Evolutionary conservation across 2,113 vertebrate species (phyloP), one percentile per base, ranked within the genome.

Genomic region (Poeciliopsis turrubarensis): DNA sequence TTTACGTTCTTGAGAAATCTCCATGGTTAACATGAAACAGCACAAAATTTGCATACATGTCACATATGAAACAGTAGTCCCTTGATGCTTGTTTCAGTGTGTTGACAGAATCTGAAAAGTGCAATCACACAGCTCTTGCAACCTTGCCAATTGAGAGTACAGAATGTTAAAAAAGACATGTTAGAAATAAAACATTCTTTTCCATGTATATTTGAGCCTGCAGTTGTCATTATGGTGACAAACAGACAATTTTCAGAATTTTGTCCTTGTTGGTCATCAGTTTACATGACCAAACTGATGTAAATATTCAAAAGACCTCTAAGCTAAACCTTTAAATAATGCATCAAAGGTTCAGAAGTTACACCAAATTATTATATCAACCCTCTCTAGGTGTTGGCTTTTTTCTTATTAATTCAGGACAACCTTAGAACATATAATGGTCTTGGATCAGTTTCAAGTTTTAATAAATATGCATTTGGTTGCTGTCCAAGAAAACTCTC

Each of bases 1-100:
- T 41, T 31, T 39, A 70, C 77, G 86, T 77, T 82, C 78, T 75
- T 79, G 25, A 72, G 17, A 70, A 79, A 65, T 65, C 83, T 75
- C 29, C 19, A 69, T 65, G 19, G 44, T 86, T 65, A 68, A 74
- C 60, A 61, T 67, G 64, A 82, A 72, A 41, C 60, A 54, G 75
- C 54, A 80, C 19, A 71, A 80, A 87, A 82, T 80, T 80, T 13
- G 57, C 84, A 83, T 79, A 85, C 13, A 10, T 13, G 63, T 14
- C 19, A 14, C 47, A 8, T 65, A 69, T 9, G 0, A 78, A 80
- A 60, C 27, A 41, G 9, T 61, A 70, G 76, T 70, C 44, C 74
- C 80, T 73, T 9, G 4, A n/a, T 5, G 26, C 44, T 30, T 1
- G 65, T 47, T 34, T 41, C 14, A 30, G 30, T 72, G 69, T 81